phyloP scores from a whole-genome alignment of 2,888 invertebrate genomes.

The Orchesella flavescens region DNA sequence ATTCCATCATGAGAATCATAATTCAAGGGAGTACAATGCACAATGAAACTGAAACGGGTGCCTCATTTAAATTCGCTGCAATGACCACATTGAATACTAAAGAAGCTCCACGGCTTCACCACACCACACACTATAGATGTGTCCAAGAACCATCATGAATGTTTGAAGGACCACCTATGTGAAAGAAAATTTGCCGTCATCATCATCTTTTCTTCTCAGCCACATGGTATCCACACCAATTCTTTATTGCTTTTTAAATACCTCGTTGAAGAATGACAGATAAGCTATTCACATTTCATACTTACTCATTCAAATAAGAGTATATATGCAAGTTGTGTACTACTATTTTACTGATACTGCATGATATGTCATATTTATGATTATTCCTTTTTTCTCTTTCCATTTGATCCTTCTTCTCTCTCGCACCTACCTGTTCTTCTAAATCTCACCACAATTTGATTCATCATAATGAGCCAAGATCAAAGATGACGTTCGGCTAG shows the following conservation, averaged over 20 bases:
- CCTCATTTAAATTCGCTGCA: slow-evolving; percentile 57
- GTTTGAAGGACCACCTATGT: slow-evolving; percentile 62
- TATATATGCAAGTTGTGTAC: no score
- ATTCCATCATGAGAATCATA: not conserved
- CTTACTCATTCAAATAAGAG: slow-evolving; percentile 38
- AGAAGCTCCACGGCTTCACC: not conserved
- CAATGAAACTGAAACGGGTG: slow-evolving; percentile 50
- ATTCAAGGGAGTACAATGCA: slow-evolving; percentile 28
- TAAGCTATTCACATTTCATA: slow-evolving; percentile 49
- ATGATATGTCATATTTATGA: slow-evolving; percentile 48
- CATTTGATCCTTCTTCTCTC: not conserved
- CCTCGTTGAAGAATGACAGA: slow-evolving; percentile 57
- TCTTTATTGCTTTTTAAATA: slow-evolving; percentile 64
- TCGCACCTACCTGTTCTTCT: not conserved
- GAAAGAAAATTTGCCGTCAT: slow-evolving; percentile 64
- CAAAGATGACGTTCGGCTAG: slow-evolving; percentile 39
- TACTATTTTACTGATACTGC: not conserved
- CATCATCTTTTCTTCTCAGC: slow-evolving; percentile 63
- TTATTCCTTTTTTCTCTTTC: slow-evolving; percentile 20
- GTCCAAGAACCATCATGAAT: slow-evolving; percentile 15
- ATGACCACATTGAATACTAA: slow-evolving; percentile 53
- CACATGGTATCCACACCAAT: slow-evolving; percentile 65
- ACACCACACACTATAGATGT: slow-evolving; percentile 8
- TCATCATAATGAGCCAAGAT: slow-evolving; percentile 46
- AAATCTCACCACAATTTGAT: slow-evolving; percentile 13